Conservation (phyloP, 2,113 vertebrate genomes). For the Odontesthes bonariensis region DNA sequence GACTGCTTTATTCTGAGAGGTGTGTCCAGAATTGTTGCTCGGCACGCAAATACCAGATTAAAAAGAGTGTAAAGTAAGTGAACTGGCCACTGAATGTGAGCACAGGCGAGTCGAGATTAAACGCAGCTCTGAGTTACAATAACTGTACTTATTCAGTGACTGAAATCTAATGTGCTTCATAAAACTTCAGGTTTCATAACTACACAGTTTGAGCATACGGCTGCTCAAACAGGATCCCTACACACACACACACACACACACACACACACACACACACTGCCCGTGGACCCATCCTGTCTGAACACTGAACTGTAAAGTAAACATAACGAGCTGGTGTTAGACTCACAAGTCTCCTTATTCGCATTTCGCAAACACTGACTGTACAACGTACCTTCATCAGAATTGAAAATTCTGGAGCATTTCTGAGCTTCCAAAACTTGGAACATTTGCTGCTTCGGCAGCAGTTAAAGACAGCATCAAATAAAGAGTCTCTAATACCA, state of each 20-base stretch:
- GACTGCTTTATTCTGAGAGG: too few relatives aligned
- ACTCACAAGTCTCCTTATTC: conserved; percentile 3
- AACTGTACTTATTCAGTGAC: not conserved
- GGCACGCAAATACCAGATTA: too few relatives aligned
- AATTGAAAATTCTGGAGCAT: not conserved
- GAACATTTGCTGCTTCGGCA: not conserved
- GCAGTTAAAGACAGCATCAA: not conserved
- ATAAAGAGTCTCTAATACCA: too few relatives aligned
- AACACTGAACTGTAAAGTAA: conserved; percentile 45
- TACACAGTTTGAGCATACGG: not conserved
- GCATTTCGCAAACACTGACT: not conserved
- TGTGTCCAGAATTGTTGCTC: too few relatives aligned
- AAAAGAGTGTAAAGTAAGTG: too few relatives aligned
- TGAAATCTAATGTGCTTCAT: not conserved
- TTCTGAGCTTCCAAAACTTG: not conserved
- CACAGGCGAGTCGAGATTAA: not conserved
- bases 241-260: conserved; percentile 1
- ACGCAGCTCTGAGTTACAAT: not conserved
- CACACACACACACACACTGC: not conserved
- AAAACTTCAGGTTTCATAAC: not conserved
- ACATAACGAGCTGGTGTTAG: conserved; percentile 55
- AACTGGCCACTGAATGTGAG: too few relatives aligned
- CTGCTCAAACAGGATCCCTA: conserved; percentile 29
- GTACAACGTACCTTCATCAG: not conserved
- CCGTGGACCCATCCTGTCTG: conserved; percentile 9